These are phyloP conservation scores for Heterohyrax brucei DNA, from an alignment of 2,797 vertebrate species.

Conservation along the genomic window DNA sequence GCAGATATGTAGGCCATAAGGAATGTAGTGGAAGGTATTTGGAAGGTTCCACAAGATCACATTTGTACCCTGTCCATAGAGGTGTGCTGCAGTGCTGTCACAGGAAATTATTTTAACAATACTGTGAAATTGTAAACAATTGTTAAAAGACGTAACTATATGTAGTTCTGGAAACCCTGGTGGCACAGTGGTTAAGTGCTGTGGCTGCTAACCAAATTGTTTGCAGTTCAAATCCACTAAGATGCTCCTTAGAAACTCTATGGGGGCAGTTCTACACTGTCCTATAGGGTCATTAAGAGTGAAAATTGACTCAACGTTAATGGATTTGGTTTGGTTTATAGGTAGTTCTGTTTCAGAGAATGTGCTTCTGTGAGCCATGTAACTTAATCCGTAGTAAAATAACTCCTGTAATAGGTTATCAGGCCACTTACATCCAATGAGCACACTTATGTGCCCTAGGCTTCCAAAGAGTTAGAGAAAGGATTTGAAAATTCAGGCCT, in stretches of 20 bases:
- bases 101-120: constrained; percentile 23
- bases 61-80: neutral
- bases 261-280: no score
- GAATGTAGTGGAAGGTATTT: neutral
- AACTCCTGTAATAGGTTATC: neutral
- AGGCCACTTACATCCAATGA: neutral
- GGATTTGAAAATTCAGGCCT: constrained; percentile 27
- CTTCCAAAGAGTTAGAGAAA: constrained; percentile 5
- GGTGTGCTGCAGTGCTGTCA: neutral
- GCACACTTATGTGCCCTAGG: neutral
- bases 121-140: constrained; percentile 14
- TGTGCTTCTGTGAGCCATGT: constrained; percentile 13
- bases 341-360: constrained; percentile 35
- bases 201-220: no score
- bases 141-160: constrained; percentile 25
- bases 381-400: constrained; percentile 23
- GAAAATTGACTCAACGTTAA: no score
- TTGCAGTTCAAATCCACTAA: no score
- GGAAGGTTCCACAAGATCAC: neutral
- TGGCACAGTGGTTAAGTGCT: no score
- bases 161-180: neutral
- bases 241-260: no score
- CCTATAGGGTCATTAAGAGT: no score
- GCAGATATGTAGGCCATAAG: neutral
- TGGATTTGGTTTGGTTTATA: neutral